Evolutionary conservation across 1,140 invertebrate species (phyloP).

Genomic region (Zaprionus lachaisei): DNA sequence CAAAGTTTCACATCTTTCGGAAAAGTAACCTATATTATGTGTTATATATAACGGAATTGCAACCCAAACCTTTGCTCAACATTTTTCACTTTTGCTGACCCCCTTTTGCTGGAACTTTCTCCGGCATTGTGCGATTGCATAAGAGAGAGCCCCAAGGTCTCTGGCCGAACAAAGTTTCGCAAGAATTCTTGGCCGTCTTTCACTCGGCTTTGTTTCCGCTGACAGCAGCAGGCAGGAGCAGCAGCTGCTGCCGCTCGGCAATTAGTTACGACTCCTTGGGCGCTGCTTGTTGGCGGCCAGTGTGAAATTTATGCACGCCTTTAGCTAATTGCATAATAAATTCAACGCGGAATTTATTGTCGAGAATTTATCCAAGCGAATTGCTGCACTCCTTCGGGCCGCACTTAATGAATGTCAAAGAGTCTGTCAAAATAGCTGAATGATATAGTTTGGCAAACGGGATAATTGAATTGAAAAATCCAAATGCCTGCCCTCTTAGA

Average conservation of each 20-base stretch:
- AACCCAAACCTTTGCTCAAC: background rate
- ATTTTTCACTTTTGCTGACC: constrained; percentile 11
- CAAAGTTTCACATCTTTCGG: background rate
- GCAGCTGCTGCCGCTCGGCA: constrained; percentile 25
- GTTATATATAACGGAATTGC: background rate
- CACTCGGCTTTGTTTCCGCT: constrained; percentile 43
- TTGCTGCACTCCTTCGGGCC: constrained; percentile 20
- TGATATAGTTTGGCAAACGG: constrained; percentile 26
- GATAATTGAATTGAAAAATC: constrained; percentile 20
- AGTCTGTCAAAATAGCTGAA: constrained; percentile 63
- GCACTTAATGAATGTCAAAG: constrained; percentile 66
- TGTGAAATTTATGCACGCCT: constrained; percentile 50
- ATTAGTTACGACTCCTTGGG: constrained; percentile 39
- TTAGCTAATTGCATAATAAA: constrained; percentile 82
- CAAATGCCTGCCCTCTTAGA: constrained; percentile 6
- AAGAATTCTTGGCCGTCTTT: constrained; percentile 33
- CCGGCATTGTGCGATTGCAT: constrained; percentile 4
- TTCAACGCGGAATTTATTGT: constrained; percentile 67
- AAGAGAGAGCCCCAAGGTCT: constrained; percentile 3
- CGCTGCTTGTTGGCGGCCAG: constrained; percentile 40
- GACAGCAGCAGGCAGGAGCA: constrained; percentile 36
- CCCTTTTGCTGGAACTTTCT: constrained; percentile 4
- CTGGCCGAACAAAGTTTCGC: background rate
- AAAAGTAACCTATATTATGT: constrained; percentile 1
- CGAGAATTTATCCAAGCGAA: constrained; percentile 32